phyloP scores from a whole-genome alignment of 2,113 vertebrate species.

The Hemibagrus wyckioides region DNA sequence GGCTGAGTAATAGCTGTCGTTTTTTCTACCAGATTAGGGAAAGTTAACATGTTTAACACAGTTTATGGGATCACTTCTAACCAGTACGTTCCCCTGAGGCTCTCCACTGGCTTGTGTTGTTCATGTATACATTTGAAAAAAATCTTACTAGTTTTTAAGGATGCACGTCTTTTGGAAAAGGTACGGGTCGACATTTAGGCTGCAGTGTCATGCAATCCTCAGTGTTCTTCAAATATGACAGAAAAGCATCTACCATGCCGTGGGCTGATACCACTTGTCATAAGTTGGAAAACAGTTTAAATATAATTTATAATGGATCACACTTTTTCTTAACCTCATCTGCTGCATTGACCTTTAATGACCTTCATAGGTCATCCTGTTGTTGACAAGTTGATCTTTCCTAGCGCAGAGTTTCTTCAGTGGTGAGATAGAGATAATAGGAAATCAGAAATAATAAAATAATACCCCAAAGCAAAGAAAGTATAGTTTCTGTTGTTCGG shows the following conservation, averaged over 20 bases:
- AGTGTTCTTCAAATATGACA: background rate
- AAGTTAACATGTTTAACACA: slow-evolving; percentile 19
- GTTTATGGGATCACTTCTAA: background rate
- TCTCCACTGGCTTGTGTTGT: background rate
- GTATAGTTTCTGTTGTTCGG: background rate
- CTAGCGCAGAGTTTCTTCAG: background rate
- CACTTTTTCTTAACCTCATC: slow-evolving; percentile 11
- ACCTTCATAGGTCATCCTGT: slow-evolving; percentile 65
- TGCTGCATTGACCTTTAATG: slow-evolving; percentile 67
- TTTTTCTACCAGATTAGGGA: slow-evolving; percentile 4
- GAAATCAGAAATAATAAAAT: background rate
- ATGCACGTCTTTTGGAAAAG: background rate
- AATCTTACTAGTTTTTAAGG: background rate
- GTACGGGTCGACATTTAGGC: slow-evolving; percentile 15
- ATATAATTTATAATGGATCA: background rate
- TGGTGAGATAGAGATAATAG: background rate
- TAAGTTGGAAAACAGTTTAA: background rate
- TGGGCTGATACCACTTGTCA: background rate
- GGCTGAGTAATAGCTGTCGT: background rate
- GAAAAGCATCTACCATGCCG: background rate
- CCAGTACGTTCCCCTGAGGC: no score
- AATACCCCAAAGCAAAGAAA: background rate
- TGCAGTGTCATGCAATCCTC: slow-evolving; percentile 31
- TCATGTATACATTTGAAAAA: background rate
- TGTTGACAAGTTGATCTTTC: background rate